Conservation (phyloP, 2,888 invertebrate genomes). For the Antitype chi region DNA sequence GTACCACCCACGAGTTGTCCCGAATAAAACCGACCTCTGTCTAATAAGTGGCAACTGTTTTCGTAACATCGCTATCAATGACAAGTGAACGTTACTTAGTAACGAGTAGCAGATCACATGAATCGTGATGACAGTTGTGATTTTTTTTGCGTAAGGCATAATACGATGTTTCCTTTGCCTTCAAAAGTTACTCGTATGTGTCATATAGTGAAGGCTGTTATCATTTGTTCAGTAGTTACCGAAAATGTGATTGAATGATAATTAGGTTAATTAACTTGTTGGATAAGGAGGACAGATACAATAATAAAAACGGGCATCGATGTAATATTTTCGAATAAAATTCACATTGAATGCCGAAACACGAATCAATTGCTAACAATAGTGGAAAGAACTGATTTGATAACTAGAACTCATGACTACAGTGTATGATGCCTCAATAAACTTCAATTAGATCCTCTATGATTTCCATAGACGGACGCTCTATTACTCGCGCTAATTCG, state of each 20-base stretch:
- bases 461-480: slow-evolving; percentile 81
- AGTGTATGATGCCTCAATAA: slow-evolving; percentile 85
- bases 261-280: background rate
- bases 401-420: slow-evolving; percentile 68
- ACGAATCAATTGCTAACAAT: slow-evolving; percentile 12
- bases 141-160: slow-evolving; percentile 17
- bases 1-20: slow-evolving; percentile 73
- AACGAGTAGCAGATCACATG: slow-evolving; percentile 58
- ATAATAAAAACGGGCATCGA: background rate
- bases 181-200: background rate
- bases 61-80: slow-evolving; percentile 68
- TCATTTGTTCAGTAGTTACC: slow-evolving; percentile 9
- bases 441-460: slow-evolving; percentile 84
- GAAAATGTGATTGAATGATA: slow-evolving; percentile 30
- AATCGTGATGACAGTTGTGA: slow-evolving; percentile 28
- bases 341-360: background rate
- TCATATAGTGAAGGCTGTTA: slow-evolving; percentile 6
- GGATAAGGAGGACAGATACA: background rate
- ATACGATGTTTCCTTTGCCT: slow-evolving; percentile 30
- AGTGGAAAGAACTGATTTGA: slow-evolving; percentile 60
- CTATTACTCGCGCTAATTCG: slow-evolving; percentile 79
- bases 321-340: background rate
- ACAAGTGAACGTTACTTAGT: slow-evolving; percentile 63
- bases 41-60: slow-evolving; percentile 64
- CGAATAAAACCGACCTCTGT: slow-evolving; percentile 73